Conservation (phyloP, 2,797 vertebrate species). For the Acrocephalus scirpaceus region DNA sequence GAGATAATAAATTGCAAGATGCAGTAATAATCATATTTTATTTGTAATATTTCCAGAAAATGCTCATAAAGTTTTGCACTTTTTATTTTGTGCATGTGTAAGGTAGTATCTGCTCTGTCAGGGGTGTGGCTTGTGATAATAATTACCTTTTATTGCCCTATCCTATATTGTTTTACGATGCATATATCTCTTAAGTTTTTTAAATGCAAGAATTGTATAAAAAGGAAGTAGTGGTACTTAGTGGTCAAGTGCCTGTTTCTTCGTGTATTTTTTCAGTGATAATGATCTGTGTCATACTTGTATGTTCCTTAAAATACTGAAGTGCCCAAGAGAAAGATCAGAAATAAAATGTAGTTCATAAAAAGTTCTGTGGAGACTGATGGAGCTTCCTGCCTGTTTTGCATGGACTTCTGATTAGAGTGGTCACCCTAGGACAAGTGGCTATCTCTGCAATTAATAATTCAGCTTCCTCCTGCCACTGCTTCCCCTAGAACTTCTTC, state of each 20-base stretch:
- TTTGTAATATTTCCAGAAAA: background rate
- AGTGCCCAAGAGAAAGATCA: background rate
- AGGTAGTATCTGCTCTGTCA: background rate
- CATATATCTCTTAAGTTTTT: background rate
- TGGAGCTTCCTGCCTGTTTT: background rate
- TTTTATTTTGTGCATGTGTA: background rate
- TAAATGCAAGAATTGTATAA: background rate
- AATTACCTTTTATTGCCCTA: background rate
- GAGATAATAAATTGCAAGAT: constrained; percentile 16
- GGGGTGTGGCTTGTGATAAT: background rate
- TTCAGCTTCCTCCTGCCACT: background rate
- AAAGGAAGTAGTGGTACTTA: background rate
- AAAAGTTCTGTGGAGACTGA: background rate
- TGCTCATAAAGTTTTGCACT: background rate
- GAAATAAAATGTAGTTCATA: background rate
- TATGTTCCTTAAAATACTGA: background rate
- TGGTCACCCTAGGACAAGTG: background rate
- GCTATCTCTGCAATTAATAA: background rate
- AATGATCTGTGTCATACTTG: background rate
- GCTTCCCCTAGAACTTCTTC: background rate
- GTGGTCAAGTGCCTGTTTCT: background rate
- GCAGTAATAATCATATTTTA: constrained; percentile 3
- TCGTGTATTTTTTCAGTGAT: background rate
- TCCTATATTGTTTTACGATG: background rate
- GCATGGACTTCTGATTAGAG: background rate